Evolutionary conservation across 2,113 vertebrate genomes (phyloP), one percentile per base, ranked within the genome.

Genomic region (Ciconia boyciana): DNA sequence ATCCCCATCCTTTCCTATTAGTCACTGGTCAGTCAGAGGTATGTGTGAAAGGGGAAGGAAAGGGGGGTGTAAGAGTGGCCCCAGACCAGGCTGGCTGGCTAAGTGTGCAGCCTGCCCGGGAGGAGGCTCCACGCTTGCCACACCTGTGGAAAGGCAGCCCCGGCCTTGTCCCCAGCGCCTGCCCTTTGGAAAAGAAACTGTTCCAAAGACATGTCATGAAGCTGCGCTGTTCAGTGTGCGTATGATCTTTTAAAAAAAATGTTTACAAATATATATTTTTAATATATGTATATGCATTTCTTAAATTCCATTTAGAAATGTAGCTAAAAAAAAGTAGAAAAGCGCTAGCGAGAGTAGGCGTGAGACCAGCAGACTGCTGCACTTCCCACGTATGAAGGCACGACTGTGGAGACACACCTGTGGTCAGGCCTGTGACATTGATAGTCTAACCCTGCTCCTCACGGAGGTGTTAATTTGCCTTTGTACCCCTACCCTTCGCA

Each of bases 241-340:
- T 49, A 71, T 71, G 66, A 64, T 16, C 65, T 57, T 41, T 55
- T 39, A 12, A 19, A 88, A 94, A 72, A 72, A 74, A 94, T 15
- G 93, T 68, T 95, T 93, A 95, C 39, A 96, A 95, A 93, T 96
- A 90, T 88, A 92, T 70, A 74, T 89, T 58, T 66, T 61, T 32
- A 34, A 25, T 25, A 46, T 68, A 60, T 83, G 65, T 48, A 18
- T 65, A 61, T 82, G 89, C 46, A 55, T 64, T 75, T 87, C 26
- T 83, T 48, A 70, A 52, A 70, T 89, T 90, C 87, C 54, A 36
- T 72, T 93, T 83, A 91, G 81, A 93, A 96, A 95, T 91, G 91
- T 57, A 82, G 94, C 92, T 96, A 76, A 89, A 93, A 93, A 62
- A 62, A 91, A 89, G 60, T 84, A 94, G 86, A 82, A 89, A 92